Evolutionary conservation across 2,797 vertebrate species (phyloP).

Genomic region (Glyptemys insculpta): DNA sequence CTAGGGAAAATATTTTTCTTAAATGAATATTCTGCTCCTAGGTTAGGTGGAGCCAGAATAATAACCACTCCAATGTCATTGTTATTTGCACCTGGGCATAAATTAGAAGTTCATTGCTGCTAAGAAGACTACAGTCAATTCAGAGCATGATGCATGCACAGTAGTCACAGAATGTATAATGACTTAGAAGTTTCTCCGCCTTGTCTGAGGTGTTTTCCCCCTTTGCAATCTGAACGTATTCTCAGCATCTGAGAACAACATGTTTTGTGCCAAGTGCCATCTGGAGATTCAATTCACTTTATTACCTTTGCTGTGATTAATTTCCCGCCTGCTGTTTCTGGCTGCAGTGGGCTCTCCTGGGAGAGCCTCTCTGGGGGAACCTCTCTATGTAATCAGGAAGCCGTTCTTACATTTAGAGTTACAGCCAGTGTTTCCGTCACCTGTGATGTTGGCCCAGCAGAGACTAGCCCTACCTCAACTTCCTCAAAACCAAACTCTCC

Average conservation of each 20-base stretch:
- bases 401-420: constrained; percentile 11
- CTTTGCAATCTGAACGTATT: neutral
- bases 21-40: neutral
- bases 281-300: constrained; percentile 78
- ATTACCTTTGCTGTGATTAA: constrained; percentile 71
- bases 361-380: constrained; percentile 69
- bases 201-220: neutral
- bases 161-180: neutral
- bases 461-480: neutral
- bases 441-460: neutral
- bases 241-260: constrained; percentile 54
- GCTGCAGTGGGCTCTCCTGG: constrained; percentile 32
- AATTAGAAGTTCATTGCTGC: neutral
- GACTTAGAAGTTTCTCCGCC: neutral
- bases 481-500: neutral
- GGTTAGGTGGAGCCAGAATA: neutral
- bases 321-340: constrained; percentile 72
- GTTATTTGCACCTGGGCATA: neutral
- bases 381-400: constrained; percentile 65
- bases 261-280: constrained; percentile 45
- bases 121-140: neutral
- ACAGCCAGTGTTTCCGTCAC: neutral
- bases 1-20: neutral
- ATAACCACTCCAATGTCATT: neutral
- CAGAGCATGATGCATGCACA: neutral